Evolutionary conservation across 2,113 vertebrate species (phyloP).

Genomic region (Siniperca knerii): DNA sequence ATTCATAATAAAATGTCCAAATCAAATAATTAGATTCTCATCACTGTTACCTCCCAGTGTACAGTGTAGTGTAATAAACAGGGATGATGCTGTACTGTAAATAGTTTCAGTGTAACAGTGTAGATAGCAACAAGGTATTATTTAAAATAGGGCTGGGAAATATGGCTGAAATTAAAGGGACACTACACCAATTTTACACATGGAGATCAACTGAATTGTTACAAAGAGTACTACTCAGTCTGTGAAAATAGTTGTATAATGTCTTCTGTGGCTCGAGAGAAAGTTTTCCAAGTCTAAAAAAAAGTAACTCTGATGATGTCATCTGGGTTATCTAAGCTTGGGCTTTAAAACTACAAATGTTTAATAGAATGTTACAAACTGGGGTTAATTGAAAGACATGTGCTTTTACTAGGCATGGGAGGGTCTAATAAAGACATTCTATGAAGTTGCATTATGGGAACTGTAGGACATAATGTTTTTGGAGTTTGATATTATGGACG

Average conservation of each 20-base stretch:
- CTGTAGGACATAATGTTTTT: background rate
- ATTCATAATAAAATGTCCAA: constrained; percentile 5
- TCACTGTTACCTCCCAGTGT: background rate
- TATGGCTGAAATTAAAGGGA: background rate
- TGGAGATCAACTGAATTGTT: background rate
- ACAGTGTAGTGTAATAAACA: constrained; percentile 5
- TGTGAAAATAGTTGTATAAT: background rate
- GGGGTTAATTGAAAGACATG: background rate
- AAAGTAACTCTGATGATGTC: background rate
- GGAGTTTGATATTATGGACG: background rate
- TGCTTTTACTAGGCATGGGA: background rate
- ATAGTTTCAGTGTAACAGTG: background rate
- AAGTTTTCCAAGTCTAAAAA: background rate
- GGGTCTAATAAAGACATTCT: background rate
- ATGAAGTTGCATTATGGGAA: constrained; percentile 13
- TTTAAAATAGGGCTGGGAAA: background rate
- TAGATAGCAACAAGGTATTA: background rate
- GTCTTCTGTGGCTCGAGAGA: background rate
- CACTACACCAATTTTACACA: background rate
- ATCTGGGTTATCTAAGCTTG: background rate
- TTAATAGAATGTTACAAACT: background rate
- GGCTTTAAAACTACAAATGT: background rate
- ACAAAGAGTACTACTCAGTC: background rate
- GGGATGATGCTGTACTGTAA: background rate
- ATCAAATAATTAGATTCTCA: background rate